A percentile compares a stretch with the other conserved stretches of the same genome.
phyloP scores from a whole-genome alignment of 2,113 vertebrate genomes.

The Halichoeres trimaculatus region DNA sequence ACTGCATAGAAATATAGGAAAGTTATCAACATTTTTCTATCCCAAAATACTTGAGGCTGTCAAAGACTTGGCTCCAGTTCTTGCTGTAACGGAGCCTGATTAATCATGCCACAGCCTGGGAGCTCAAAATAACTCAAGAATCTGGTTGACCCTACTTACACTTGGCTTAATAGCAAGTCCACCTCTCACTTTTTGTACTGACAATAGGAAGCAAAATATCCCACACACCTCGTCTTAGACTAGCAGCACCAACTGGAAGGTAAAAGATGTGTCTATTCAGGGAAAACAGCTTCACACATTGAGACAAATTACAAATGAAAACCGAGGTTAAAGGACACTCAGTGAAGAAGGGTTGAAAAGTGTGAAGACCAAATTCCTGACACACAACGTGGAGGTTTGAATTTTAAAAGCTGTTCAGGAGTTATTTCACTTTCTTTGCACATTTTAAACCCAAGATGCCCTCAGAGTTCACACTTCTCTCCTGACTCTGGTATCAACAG shows the following conservation, averaged over 20 bases:
- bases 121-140: slow-evolving; percentile 38
- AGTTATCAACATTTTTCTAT: slow-evolving; percentile 17
- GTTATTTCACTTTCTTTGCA: slow-evolving; percentile 27
- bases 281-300: background rate
- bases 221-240: background rate
- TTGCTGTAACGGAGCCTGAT: slow-evolving; percentile 18
- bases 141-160: slow-evolving; percentile 42
- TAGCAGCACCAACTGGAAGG: background rate
- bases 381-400: background rate
- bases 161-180: slow-evolving; percentile 37
- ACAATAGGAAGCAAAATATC: slow-evolving; percentile 13
- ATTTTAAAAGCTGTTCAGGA: slow-evolving; percentile 20
- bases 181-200: slow-evolving; percentile 9
- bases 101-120: slow-evolving; percentile 2
- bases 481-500: slow-evolving; percentile 6
- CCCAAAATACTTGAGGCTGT: slow-evolving; percentile 41
- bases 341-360: background rate
- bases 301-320: background rate
- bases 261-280: background rate
- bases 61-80: slow-evolving; percentile 36
- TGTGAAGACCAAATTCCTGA: slow-evolving; percentile 14
- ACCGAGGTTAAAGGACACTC: background rate
- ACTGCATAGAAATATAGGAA: too few species aligned
- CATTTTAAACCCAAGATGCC: slow-evolving; percentile 32
- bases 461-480: slow-evolving; percentile 33